These are phyloP conservation scores for Drosophila leontia DNA, from an alignment of 1,140 invertebrate genomes.

Conservation along the genomic window DNA sequence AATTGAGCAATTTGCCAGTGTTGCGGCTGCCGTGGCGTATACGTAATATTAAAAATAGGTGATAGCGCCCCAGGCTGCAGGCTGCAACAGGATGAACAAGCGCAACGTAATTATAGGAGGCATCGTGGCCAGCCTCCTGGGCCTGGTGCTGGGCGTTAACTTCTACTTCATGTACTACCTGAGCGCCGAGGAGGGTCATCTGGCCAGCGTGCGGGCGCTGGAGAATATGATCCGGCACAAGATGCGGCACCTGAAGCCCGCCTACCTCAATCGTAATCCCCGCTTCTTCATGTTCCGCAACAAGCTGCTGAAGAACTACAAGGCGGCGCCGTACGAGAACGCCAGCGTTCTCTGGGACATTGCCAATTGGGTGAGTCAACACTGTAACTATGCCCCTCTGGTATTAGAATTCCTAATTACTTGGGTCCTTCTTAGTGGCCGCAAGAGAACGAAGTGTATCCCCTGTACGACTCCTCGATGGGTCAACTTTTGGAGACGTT, in stretches of 20 bases:
- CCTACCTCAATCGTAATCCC: conserved; percentile 84
- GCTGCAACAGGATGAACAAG: conserved; percentile 73
- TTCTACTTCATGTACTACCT: conserved; percentile 85
- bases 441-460: conserved; percentile 88
- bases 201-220: conserved; percentile 72
- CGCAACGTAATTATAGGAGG: conserved; percentile 73
- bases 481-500: conserved; percentile 91
- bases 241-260: conserved; percentile 78
- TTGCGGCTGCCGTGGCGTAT: conserved; percentile 49
- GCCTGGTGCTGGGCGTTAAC: conserved; percentile 74
- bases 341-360: conserved; percentile 83
- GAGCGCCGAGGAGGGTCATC: conserved; percentile 73
- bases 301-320: conserved; percentile 83
- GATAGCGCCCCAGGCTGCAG: conserved; percentile 49
- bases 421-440: conserved; percentile 88
- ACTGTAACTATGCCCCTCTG: not conserved
- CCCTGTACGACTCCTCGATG: conserved; percentile 87
- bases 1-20: conserved; percentile 74
- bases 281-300: conserved; percentile 84
- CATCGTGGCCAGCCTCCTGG: conserved; percentile 73
- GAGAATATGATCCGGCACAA: conserved; percentile 78
- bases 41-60: conserved; percentile 81
- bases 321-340: conserved; percentile 73
- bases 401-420: conserved; percentile 4
- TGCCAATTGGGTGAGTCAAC: conserved; percentile 81